phyloP scores from a whole-genome alignment of 2,888 invertebrate species.

The Merodon equestris region DNA sequence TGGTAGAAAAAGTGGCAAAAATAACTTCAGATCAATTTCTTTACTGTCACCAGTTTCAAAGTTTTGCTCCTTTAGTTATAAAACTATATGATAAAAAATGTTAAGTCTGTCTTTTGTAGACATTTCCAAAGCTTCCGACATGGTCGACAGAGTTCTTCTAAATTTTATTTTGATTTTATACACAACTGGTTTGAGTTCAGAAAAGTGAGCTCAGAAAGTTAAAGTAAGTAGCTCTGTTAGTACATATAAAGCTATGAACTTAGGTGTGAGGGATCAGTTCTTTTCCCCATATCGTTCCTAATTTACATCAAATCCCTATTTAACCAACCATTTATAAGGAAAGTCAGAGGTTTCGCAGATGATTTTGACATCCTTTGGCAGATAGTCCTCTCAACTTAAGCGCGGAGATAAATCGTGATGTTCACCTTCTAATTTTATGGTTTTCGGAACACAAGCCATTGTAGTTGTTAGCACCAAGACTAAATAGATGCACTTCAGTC shows the following conservation, averaged over 20 bases:
- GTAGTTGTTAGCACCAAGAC: slow-evolving; percentile 1
- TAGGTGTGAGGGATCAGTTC: slow-evolving; percentile 8
- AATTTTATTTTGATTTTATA: slow-evolving; percentile 26
- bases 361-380: slow-evolving; percentile 7
- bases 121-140: slow-evolving; percentile 28
- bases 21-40: slow-evolving; percentile 25
- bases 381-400: no score
- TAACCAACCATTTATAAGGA: no score
- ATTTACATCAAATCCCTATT: slow-evolving; percentile 13
- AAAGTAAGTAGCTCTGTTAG: not conserved
- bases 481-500: not conserved
- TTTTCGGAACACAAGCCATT: slow-evolving; percentile 1
- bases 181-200: slow-evolving; percentile 28
- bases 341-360: slow-evolving; percentile 19
- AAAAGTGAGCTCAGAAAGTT: slow-evolving; percentile 14
- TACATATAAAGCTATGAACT: not conserved
- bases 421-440: not conserved
- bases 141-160: slow-evolving; percentile 15
- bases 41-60: slow-evolving; percentile 9
- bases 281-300: slow-evolving; percentile 7
- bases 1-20: slow-evolving; percentile 17
- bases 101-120: slow-evolving; percentile 25
- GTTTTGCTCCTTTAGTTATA: slow-evolving; percentile 1
- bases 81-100: slow-evolving; percentile 13
- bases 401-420: no score